Evolutionary conservation across 2,888 invertebrate species (phyloP), one percentile per base, ranked within the genome.

Genomic region (Argynnis bischoffii): DNA sequence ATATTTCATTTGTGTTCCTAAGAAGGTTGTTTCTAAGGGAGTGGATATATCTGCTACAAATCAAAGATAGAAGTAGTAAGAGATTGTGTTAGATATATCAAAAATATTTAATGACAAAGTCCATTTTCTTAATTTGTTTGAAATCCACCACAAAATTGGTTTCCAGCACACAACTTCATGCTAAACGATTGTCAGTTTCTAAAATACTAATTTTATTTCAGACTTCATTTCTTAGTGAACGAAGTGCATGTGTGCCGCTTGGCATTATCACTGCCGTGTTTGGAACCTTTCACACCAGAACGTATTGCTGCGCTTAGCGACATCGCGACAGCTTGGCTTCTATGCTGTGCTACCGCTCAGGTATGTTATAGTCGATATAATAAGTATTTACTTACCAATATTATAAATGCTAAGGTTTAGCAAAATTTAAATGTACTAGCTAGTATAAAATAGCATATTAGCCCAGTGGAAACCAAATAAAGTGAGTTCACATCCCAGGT

Each of bases 241-340:
- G 98, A 98, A 84, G 95, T 98, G 71, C 95, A 95, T 69, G 95
- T 98, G 55, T 97, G 97, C 68, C 96, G 96, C 81, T 94, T 96
- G 74, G 97, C 97, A 8, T 93, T 98, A 75, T 96, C 97, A 18
- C 89, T 99, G 77, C 98, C 98, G 0, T 95, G 98, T 69, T 88
- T 98, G 65, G 98, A 98, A 84, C 98, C 98, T 0, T 93, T 98
- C 76, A 97, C 97, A 13, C 94, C 96, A 4, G 95, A 95, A n/a
- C 96, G 98, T 77, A 94, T 98, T 59, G 95, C 95, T 69, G 96
- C 97, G 81, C 92, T 98, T 54, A 96, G 97, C 57, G 95, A 95
- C 70, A 93, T 98, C 71, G 96, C 97, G 64, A 96, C 97, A 89
- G 96, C 97, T 6, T 97, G 97, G 76, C 87, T 98, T 5, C 96